Evolutionary conservation across 1,140 invertebrate species (phyloP), one percentile per base, ranked within the genome.

Genomic region (Pseudomyrmex dendroicus): DNA sequence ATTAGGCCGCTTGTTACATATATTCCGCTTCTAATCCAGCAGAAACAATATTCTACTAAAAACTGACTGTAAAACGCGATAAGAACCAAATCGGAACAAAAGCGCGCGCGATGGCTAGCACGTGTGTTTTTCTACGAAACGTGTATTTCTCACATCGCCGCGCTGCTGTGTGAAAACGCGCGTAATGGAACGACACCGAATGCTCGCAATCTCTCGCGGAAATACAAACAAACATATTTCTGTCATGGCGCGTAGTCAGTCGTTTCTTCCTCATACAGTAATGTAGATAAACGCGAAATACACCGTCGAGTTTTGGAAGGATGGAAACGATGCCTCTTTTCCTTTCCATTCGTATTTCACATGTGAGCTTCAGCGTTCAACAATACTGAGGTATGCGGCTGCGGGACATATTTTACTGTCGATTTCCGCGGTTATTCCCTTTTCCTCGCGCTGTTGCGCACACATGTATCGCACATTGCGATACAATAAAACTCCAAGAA

Each of bases 1-100:
- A 88, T 87, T 78, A 88, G 87, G 86, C 73, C 54, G 46, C 73
- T 68, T 67, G 83, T 85, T 70, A 85, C 77, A 35, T 7, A 35
- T 35, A 35, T 35, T 35, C 5, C 5, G 7, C 35, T 35, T 35
- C 35, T 35, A 35, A 35, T 35, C 5, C 35, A 35, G 35, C 35
- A 35, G 35, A 35, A 35, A 35, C 35, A 35, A 35, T 35, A 35
- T 35, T 35, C 35, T 35, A 35, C 35, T 35, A 35, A 35, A 35
- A 35, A 35, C 35, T 35, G 5, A 35, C 35, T 5, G 35, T 35
- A 35, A 35, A 35, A 35, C 35, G 35, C 5, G 35, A 35, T 35
- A 35, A 35, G 5, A 35, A 35, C 35, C 35, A 35, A 35, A 35
- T 35, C 35, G 7, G 5, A 35, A 35, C 35, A 35, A 35, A 35